phyloP scores from a whole-genome alignment of 1,140 invertebrate genomes.

The Pseudomyrmex dendroicus region DNA sequence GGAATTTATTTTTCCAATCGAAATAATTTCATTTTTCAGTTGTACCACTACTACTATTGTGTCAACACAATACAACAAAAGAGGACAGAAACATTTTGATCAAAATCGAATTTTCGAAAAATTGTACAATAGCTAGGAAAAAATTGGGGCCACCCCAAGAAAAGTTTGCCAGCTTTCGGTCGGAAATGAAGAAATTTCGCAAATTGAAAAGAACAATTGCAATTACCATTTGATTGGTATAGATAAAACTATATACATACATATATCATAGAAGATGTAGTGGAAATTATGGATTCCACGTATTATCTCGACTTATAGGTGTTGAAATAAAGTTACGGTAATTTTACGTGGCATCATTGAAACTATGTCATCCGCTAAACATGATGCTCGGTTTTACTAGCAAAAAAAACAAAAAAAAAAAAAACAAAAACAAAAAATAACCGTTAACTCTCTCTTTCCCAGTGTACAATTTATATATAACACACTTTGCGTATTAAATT shows the following conservation, averaged over 20 bases:
- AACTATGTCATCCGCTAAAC: slow-evolving; percentile 4
- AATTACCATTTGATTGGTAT: slow-evolving; percentile 42
- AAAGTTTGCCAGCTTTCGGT: slow-evolving; percentile 29
- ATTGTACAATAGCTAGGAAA: background rate
- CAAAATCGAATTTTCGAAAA: background rate
- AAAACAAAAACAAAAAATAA: background rate
- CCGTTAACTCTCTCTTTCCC: slow-evolving; percentile 17
- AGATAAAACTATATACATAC: slow-evolving; percentile 44
- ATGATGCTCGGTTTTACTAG: slow-evolving; percentile 21
- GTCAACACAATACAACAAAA: too few species aligned
- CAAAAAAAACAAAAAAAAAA: background rate
- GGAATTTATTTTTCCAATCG: too few species aligned
- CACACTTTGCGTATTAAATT: too few species aligned
- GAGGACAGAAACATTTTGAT: too few species aligned
- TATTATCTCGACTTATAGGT: slow-evolving; percentile 57
- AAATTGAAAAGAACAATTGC: slow-evolving; percentile 39
- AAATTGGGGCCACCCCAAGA: background rate
- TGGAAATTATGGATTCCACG: slow-evolving; percentile 49
- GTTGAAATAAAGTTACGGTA: slow-evolving; percentile 55
- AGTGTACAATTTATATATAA: too few species aligned
- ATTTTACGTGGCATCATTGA: slow-evolving; percentile 40
- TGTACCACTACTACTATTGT: too few species aligned
- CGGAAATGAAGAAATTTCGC: slow-evolving; percentile 24
- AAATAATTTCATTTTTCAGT: too few species aligned
- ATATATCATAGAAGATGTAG: slow-evolving; percentile 52